Percentiles rank a stretch among this genome's conserved stretches.
Evolutionary conservation across 2,888 invertebrate species (phyloP).

Genomic region (Anagyrus pseudococci): DNA sequence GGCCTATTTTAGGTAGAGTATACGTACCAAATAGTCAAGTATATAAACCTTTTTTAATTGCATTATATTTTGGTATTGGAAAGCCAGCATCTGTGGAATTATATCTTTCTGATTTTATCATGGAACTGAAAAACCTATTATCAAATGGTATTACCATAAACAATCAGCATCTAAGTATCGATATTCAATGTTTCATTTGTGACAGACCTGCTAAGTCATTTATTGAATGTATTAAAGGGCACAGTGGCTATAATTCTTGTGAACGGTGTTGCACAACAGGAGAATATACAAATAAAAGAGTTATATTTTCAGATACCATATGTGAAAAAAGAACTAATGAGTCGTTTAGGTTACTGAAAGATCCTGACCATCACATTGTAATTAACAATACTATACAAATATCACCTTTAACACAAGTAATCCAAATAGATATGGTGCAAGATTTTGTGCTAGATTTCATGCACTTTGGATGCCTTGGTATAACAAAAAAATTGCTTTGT

Average conservation of each 20-base stretch:
- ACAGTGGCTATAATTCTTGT: neutral
- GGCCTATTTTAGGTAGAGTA: neutral
- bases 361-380: neutral
- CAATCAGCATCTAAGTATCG: neutral
- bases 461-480: conserved; percentile 17
- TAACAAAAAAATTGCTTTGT: conserved; percentile 20
- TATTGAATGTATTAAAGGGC: neutral
- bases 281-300: neutral
- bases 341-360: too few species aligned
- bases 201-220: neutral
- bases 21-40: neutral
- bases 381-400: too few species aligned
- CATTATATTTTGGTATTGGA: neutral
- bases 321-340: neutral
- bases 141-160: neutral
- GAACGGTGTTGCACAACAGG: neutral
- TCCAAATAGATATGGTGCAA: conserved; percentile 17
- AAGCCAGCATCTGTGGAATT: neutral
- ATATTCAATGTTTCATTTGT: neutral
- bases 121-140: neutral
- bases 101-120: neutral
- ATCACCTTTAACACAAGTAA: too few species aligned
- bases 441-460: conserved; percentile 33
- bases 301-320: neutral
- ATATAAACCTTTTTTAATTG: neutral